Evolutionary conservation across 1,140 invertebrate species (phyloP).

Genomic region (Dendrolimus punctatus): DNA sequence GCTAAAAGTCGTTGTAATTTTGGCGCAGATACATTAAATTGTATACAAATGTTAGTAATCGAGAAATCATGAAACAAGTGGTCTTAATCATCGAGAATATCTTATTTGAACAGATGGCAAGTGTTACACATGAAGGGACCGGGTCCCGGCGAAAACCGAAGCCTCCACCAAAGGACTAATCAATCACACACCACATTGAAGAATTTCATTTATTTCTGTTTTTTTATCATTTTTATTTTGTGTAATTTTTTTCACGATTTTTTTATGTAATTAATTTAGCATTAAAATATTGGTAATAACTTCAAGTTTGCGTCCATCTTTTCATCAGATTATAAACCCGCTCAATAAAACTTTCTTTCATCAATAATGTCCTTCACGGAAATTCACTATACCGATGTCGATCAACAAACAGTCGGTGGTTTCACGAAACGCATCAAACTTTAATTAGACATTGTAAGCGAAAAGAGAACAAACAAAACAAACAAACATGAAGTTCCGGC

Average conservation of each 20-base stretch:
- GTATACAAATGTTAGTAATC: neutral
- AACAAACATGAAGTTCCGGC: slow-evolving; percentile 57
- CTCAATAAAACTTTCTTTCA: slow-evolving; percentile 18
- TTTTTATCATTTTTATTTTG: slow-evolving; percentile 44
- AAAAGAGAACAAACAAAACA: slow-evolving; percentile 65
- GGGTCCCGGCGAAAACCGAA: slow-evolving; percentile 4
- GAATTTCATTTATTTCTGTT: slow-evolving; percentile 65
- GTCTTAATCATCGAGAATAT: slow-evolving; percentile 12
- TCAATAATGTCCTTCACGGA: slow-evolving; percentile 35
- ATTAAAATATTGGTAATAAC: slow-evolving; percentile 54
- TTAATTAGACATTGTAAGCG: slow-evolving; percentile 43
- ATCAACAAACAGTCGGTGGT: slow-evolving; percentile 30
- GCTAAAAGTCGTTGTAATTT: too few species aligned
- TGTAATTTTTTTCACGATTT: slow-evolving; percentile 27
- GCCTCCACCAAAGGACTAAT: slow-evolving; percentile 41
- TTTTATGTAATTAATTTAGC: slow-evolving; percentile 62
- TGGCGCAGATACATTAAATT: too few species aligned
- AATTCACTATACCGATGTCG: slow-evolving; percentile 33
- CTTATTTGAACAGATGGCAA: slow-evolving; percentile 57
- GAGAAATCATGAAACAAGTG: slow-evolving; percentile 2
- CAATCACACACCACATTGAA: slow-evolving; percentile 67
- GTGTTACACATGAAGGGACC: slow-evolving; percentile 50
- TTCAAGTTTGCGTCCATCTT: slow-evolving; percentile 58
- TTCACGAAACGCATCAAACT: slow-evolving; percentile 37
- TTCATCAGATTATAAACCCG: slow-evolving; percentile 37